phyloP scores from a whole-genome alignment of 2,888 invertebrate genomes.

The Aplocera efformata region DNA sequence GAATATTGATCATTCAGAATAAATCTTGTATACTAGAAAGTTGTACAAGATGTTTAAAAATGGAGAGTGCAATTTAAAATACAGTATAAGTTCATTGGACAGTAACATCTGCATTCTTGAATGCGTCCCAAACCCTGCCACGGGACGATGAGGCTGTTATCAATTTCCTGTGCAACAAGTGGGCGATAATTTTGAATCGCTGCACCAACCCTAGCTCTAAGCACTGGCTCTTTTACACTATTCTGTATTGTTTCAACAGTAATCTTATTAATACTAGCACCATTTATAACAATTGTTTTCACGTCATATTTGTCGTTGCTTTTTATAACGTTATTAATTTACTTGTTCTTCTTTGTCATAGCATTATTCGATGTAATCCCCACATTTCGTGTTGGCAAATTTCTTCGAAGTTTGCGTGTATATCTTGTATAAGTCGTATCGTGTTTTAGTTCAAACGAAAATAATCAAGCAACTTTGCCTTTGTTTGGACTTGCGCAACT shows the following conservation, averaged over 20 bases:
- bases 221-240: constrained; percentile 45
- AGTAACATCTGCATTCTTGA: constrained; percentile 57
- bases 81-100: constrained; percentile 28
- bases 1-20: too few relatives aligned
- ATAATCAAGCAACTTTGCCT: constrained; percentile 62
- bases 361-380: constrained; percentile 57
- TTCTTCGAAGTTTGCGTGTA: constrained; percentile 71
- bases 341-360: constrained; percentile 43
- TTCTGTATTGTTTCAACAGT: constrained; percentile 28
- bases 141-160: constrained; percentile 68
- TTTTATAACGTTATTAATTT: constrained; percentile 37
- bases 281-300: constrained; percentile 5
- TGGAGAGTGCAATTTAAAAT: background rate
- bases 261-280: constrained; percentile 30
- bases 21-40: too few relatives aligned
- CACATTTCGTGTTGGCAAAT: constrained; percentile 52
- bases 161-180: constrained; percentile 78
- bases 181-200: constrained; percentile 75
- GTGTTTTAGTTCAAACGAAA: constrained; percentile 59
- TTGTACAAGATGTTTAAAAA: too few relatives aligned
- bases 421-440: constrained; percentile 62
- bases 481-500: constrained; percentile 47
- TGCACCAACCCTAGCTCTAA: constrained; percentile 51
- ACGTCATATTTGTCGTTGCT: constrained; percentile 28
- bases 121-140: constrained; percentile 55